Base-by-base conservation (phyloP, 1,140 invertebrate species). In the Atta colombica region DNA sequence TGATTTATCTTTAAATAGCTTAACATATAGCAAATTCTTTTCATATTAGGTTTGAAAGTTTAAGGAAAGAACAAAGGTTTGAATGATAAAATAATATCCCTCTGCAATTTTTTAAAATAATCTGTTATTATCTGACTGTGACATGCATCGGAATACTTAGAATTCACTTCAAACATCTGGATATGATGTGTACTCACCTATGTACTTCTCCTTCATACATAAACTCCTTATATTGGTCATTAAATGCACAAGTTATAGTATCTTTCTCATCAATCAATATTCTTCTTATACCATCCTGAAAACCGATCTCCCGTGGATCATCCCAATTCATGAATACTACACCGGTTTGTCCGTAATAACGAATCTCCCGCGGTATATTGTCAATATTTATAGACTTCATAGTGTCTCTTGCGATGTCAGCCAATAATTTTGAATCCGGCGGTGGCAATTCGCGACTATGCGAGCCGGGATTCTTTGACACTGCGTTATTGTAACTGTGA, bases 361-460 rank as follows among this genome's bases (percentile, higher is more conserved):
- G 96, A 63, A 99, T 97, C 93, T 99, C 98, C 91, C 98, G 96
- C 0, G 97, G 96, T 45, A 97, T 94, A 3, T 97, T 97, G 93
- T 99, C 98, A 77, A 99, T 99, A 58, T 97, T 97, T 39, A 99
- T 98, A n/a, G 97, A 97, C 85, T 97, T 97, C 88, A 97, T 97
- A 0, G 96, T 96, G 91, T 97, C 97, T 77, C 96, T 95, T 39
- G 96, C 95, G 14, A 97, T 97, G 71, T 96, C 96, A 25, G 97
- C 96, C 2, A 97, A 77, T 0, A 97, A 91, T 88, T 94, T 94
- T 16, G 95, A 94, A 93, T 97, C 96, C 0, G 96, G 96, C 1
- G 95, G 94, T 4, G 96, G 96, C 21, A 96, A 89, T 85, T 96
- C 96, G 53, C 93, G 89, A 53, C 74, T 93, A 3, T 89, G 68